Conservation (phyloP, 2,888 invertebrate genomes). For the Atherix ibis region DNA sequence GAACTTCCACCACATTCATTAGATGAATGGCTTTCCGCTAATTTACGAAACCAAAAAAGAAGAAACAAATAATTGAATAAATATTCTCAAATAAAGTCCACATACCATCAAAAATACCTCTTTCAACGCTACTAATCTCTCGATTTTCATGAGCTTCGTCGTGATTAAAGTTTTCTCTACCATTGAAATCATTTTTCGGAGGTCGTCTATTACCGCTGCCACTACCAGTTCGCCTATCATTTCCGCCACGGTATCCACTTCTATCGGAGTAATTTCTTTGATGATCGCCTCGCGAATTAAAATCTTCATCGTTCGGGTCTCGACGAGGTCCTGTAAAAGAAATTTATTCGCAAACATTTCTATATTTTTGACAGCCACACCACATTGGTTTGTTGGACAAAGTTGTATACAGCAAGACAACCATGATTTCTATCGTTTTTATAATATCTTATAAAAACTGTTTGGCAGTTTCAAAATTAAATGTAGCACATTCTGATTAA, state of each 20-base stretch:
- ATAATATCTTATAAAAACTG: too few species aligned
- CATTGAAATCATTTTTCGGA: slow-evolving; percentile 25
- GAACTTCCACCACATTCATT: slow-evolving; percentile 26
- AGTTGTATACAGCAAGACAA: too few species aligned
- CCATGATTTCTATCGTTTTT: too few species aligned
- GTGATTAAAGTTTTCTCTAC: slow-evolving; percentile 27
- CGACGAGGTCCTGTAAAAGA: slow-evolving; percentile 20
- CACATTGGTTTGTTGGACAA: too few species aligned
- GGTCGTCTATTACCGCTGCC: too few species aligned
- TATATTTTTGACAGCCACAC: too few species aligned
- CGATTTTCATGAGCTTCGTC: slow-evolving; percentile 23
- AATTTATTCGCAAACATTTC: too few species aligned
- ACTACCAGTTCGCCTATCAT: slow-evolving; percentile 26
- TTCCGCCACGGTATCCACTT: slow-evolving; percentile 19
- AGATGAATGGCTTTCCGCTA: slow-evolving; percentile 33
- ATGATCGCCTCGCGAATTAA: slow-evolving; percentile 30
- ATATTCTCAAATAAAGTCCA: background rate
- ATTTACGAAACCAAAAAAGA: background rate
- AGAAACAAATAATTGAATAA: background rate
- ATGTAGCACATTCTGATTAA: too few species aligned
- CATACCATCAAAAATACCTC: slow-evolving; percentile 19
- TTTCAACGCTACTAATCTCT: slow-evolving; percentile 31
- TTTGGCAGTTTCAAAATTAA: too few species aligned
- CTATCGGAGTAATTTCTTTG: slow-evolving; percentile 24
- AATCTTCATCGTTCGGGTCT: slow-evolving; percentile 26